phyloP scores from a whole-genome alignment of 2,113 vertebrate species.

The Chaenocephalus aceratus region DNA sequence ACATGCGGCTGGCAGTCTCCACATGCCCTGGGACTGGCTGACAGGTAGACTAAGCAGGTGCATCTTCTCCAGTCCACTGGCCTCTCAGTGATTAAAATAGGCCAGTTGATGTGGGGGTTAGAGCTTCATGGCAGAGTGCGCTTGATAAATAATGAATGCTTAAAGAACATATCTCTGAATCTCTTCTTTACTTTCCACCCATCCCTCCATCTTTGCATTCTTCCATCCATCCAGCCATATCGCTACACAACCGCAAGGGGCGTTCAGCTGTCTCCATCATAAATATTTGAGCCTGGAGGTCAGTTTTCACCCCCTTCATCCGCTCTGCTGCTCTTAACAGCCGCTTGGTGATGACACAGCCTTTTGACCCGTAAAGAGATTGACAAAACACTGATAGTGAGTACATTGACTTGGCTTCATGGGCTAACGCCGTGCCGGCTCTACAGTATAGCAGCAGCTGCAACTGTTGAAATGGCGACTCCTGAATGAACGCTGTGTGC shows the following conservation, averaged over 20 bases:
- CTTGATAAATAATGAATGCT: slow-evolving; percentile 82
- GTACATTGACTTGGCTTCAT: slow-evolving; percentile 41
- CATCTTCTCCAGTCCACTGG: slow-evolving; percentile 64
- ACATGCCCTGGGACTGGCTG: slow-evolving; percentile 49
- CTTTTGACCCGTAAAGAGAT: slow-evolving; percentile 77
- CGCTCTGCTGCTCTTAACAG: slow-evolving; percentile 45
- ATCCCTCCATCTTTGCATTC: slow-evolving; percentile 56
- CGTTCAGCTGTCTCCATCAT: slow-evolving; percentile 61
- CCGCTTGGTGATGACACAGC: slow-evolving; percentile 69
- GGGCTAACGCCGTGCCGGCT: slow-evolving; percentile 3
- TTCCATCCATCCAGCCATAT: slow-evolving; percentile 54
- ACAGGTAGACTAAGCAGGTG: slow-evolving; percentile 73
- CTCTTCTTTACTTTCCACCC: slow-evolving; percentile 62
- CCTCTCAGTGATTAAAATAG: slow-evolving; percentile 77
- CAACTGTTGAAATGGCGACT: slow-evolving; percentile 58
- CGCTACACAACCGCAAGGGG: slow-evolving; percentile 48
- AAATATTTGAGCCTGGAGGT: slow-evolving; percentile 77
- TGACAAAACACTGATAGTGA: slow-evolving; percentile 74
- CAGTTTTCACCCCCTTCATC: slow-evolving; percentile 20
- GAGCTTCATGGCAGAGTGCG: slow-evolving; percentile 69
- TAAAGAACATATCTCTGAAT: slow-evolving; percentile 75
- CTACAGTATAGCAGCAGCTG: slow-evolving; percentile 29
- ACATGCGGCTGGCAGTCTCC: slow-evolving; percentile 16
- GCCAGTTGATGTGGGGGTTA: slow-evolving; percentile 82
- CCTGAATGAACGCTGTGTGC: slow-evolving; percentile 9